Conservation (phyloP, 2,888 invertebrate species). For the Pachymerium ferrugineum region DNA sequence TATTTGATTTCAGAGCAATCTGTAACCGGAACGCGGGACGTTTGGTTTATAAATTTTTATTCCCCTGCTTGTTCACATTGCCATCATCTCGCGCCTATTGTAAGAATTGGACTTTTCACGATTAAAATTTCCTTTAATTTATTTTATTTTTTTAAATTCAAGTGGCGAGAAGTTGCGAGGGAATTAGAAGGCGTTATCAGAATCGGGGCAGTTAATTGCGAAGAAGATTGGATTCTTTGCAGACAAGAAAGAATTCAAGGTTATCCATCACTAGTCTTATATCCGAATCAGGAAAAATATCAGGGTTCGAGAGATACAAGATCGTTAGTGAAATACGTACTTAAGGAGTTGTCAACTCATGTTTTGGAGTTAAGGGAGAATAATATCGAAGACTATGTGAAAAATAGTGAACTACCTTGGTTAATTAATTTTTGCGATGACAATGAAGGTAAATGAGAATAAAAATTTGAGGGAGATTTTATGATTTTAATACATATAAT, state of each 20-base stretch:
- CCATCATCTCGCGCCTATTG: constrained; percentile 68
- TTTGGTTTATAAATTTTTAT: constrained; percentile 83
- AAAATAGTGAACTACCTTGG: constrained; percentile 50
- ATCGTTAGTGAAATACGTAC: constrained; percentile 58
- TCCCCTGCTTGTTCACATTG: constrained; percentile 81
- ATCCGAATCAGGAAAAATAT: constrained; percentile 57
- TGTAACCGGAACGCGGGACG: constrained; percentile 58
- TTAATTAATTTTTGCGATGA: constrained; percentile 57
- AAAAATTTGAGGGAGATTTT: not conserved
- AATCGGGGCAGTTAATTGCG: constrained; percentile 81
- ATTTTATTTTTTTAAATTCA: constrained; percentile 35
- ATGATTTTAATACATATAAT: not conserved
- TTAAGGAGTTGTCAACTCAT: constrained; percentile 54
- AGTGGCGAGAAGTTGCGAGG: constrained; percentile 72
- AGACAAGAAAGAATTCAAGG: constrained; percentile 64
- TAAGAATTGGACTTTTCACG: constrained; percentile 42
- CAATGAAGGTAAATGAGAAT: constrained; percentile 48
- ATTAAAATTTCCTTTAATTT: not conserved
- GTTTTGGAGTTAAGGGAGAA: constrained; percentile 48
- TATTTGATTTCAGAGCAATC: constrained; percentile 46
- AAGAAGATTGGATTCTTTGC: constrained; percentile 74
- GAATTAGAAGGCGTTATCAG: constrained; percentile 71
- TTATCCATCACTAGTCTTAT: constrained; percentile 72
- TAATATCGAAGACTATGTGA: constrained; percentile 46
- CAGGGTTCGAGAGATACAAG: constrained; percentile 57